A percentile compares a stretch with the other conserved stretches of the same genome.
Conservation (phyloP, 92 coral and sea anemone species). For the Porites divaricata region DNA sequence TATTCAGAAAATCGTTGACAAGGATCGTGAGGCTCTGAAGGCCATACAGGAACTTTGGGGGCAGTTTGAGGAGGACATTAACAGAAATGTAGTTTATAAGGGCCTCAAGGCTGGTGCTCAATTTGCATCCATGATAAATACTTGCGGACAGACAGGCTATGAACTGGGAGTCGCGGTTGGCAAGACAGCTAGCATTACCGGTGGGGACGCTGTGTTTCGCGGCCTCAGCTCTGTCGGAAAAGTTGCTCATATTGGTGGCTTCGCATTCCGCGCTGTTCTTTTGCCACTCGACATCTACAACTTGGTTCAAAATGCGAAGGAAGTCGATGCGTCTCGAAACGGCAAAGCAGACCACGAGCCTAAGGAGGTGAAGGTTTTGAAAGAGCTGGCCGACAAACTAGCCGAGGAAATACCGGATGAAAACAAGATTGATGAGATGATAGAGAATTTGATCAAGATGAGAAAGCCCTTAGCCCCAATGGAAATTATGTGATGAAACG, state of each 20-base stretch:
- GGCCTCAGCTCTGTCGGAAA: neutral
- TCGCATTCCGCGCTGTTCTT: neutral
- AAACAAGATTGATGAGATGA: neutral
- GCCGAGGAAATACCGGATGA: neutral
- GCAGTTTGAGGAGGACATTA: neutral
- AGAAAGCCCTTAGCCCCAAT: neutral
- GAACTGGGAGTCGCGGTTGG: neutral
- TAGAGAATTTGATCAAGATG: neutral
- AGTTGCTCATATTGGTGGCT: slow-evolving; percentile 29
- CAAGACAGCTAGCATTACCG: neutral
- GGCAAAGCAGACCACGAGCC: neutral
- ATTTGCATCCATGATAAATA: neutral
- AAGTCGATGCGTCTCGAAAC: slow-evolving; percentile 11
- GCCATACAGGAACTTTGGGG: slow-evolving; percentile 2
- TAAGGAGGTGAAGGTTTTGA: slow-evolving; percentile 1
- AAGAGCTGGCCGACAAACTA: slow-evolving; percentile 15
- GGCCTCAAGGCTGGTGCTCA: neutral
- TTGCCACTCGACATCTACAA: slow-evolving; percentile 18
- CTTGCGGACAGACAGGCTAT: neutral
- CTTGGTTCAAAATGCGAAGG: neutral
- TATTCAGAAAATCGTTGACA: slow-evolving; percentile 19
- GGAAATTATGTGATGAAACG: neutral
- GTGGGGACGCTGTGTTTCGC: slow-evolving; percentile 21
- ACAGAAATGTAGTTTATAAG: neutral
- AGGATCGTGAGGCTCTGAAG: slow-evolving; percentile 12